These are phyloP conservation scores for Drosophila repleta DNA, from an alignment of 1,140 invertebrate species.

Conservation along the genomic window DNA sequence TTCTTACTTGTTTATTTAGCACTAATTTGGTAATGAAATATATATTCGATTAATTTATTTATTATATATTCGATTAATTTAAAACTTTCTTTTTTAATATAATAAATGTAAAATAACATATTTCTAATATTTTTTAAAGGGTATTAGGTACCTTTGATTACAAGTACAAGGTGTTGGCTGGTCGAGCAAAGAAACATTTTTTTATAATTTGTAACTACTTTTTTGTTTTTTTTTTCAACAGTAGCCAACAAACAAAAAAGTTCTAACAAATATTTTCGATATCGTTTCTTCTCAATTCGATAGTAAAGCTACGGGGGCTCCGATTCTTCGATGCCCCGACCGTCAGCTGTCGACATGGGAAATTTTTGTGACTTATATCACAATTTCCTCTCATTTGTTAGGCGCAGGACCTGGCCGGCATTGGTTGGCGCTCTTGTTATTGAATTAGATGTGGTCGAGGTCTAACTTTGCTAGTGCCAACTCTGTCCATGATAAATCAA, in stretches of 20 bases:
- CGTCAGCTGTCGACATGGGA: constrained; percentile 60
- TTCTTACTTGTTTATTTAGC: no score
- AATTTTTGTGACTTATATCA: constrained; percentile 78
- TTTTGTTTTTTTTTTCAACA: not conserved
- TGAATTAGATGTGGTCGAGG: constrained; percentile 61
- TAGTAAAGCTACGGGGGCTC: constrained; percentile 1
- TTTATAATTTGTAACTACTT: no score
- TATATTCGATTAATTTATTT: no score
- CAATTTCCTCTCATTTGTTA: constrained; percentile 75
- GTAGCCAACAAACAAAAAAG: constrained; percentile 35
- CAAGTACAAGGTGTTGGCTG: no score
- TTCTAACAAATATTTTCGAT: constrained; percentile 68
- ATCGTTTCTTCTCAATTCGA: constrained; percentile 31
- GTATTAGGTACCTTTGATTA: no score
- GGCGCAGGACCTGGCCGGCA: not conserved
- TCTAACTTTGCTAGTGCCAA: constrained; percentile 3
- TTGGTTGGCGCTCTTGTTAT: constrained; percentile 50
- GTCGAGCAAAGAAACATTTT: no score
- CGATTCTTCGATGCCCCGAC: constrained; percentile 17
- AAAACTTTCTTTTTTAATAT: no score
- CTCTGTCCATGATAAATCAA: constrained; percentile 77
- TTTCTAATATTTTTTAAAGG: no score
- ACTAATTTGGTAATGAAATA: no score
- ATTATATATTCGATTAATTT: no score
- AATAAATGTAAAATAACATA: no score